Conservation (phyloP, 2,113 vertebrate species). For the Hiodon tergisus region DNA sequence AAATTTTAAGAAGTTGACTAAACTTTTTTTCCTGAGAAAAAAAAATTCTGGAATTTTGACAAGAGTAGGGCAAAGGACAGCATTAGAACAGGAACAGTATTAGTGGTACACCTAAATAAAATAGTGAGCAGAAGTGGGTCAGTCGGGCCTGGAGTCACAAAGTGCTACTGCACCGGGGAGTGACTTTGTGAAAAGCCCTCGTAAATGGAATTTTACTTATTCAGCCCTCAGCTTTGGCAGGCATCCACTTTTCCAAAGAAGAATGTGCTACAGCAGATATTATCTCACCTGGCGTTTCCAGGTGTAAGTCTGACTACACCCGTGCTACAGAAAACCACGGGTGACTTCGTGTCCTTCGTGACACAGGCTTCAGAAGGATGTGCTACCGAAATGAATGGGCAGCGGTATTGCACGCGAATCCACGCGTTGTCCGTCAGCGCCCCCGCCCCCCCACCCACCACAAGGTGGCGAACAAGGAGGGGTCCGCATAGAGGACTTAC, state of each 20-base stretch:
- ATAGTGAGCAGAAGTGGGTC: slow-evolving; percentile 43
- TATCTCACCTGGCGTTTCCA: too few relatives aligned
- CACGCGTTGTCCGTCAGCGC: too few relatives aligned
- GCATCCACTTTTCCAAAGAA: neutral
- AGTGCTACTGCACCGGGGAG: slow-evolving; percentile 37
- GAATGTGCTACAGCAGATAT: neutral
- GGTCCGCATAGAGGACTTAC: too few relatives aligned
- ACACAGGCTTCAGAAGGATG: neutral
- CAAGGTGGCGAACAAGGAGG: too few relatives aligned
- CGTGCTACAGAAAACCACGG: too few relatives aligned
- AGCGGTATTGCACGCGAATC: too few relatives aligned
- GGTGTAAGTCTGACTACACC: too few relatives aligned
- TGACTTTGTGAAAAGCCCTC: slow-evolving; percentile 16
- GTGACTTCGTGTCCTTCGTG: too few relatives aligned
- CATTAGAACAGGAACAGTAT: slow-evolving; percentile 25
- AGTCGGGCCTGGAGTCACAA: slow-evolving; percentile 22
- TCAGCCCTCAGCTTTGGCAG: neutral
- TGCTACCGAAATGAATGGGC: too few relatives aligned
- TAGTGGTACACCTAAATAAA: slow-evolving; percentile 45
- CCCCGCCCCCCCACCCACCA: too few relatives aligned
- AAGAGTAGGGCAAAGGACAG: neutral
- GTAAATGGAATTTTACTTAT: slow-evolving; percentile 7
- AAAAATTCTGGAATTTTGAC: slow-evolving; percentile 10
- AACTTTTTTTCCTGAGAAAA: neutral
- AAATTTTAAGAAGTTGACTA: slow-evolving; percentile 8